These are phyloP conservation scores for Caenorhabditis zanzibari DNA, from an alignment of 2,888 invertebrate species.

Conservation along the genomic window DNA sequence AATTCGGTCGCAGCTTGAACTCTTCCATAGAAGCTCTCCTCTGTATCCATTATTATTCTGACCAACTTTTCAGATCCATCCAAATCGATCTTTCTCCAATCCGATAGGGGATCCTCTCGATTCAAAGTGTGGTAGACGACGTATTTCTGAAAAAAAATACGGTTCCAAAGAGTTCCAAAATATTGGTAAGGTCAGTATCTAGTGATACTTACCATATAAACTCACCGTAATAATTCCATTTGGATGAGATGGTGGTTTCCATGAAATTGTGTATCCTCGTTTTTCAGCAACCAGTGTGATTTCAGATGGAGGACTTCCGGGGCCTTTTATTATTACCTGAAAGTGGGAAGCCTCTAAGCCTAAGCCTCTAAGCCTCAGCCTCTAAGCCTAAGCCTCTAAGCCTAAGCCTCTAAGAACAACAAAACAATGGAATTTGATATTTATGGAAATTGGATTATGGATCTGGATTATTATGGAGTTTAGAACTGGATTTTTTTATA, in stretches of 20 bases:
- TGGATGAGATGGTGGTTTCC: constrained; percentile 74
- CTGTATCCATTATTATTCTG: constrained; percentile 57
- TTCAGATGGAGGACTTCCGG: constrained; percentile 73
- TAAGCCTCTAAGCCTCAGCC: too few species aligned
- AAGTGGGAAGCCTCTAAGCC: too few species aligned
- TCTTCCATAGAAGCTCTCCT: constrained; percentile 70
- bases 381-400: not conserved
- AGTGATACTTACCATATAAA: not conserved
- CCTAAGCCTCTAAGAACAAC: constrained; percentile 52
- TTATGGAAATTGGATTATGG: too few species aligned
- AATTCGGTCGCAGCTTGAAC: constrained; percentile 72
- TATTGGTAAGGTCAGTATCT: too few species aligned
- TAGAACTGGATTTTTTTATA: too few species aligned
- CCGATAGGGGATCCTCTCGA: constrained; percentile 70
- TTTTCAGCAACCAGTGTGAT: constrained; percentile 69
- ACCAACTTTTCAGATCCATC: constrained; percentile 68
- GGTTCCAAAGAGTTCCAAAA: too few species aligned
- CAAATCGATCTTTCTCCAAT: constrained; percentile 74
- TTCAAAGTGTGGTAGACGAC: constrained; percentile 72
- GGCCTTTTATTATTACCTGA: constrained; percentile 66
- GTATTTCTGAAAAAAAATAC: constrained; percentile 66
- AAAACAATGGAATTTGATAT: not conserved
- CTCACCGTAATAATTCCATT: constrained; percentile 74
- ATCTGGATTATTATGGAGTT: too few species aligned
- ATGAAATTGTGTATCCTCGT: constrained; percentile 67